Conservation (phyloP, 2,888 invertebrate species). For the Oasisia sp. region DNA sequence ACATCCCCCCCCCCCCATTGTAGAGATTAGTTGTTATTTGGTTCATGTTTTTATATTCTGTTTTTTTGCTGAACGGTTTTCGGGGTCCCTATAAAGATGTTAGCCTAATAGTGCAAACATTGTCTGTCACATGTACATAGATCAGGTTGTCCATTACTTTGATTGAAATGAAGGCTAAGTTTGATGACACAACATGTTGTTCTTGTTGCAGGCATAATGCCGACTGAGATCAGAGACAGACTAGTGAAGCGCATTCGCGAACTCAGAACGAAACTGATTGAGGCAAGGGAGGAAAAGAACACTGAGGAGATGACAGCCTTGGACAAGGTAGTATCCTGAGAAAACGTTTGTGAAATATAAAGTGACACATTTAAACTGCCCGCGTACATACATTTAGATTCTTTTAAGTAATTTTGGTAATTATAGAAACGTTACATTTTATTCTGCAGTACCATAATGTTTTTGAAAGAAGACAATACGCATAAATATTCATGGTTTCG, state of each 20-base stretch:
- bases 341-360: not conserved
- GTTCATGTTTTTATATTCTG: too few species aligned
- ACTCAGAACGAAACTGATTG: slow-evolving; percentile 3
- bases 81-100: too few species aligned
- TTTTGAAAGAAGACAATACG: not conserved
- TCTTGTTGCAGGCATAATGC: not conserved
- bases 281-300: not conserved
- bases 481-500: not conserved
- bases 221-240: not conserved
- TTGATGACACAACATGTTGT: not conserved
- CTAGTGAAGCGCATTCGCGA: not conserved
- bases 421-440: not conserved
- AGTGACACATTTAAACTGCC: not conserved
- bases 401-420: not conserved
- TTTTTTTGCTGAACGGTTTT: too few species aligned
- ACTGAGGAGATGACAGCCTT: not conserved
- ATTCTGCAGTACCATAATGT: not conserved
- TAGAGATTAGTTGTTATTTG: too few species aligned
- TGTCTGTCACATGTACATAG: too few species aligned
- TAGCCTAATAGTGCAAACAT: too few species aligned
- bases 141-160: too few species aligned
- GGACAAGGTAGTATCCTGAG: not conserved
- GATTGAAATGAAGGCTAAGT: not conserved
- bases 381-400: not conserved
- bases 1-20: too few species aligned